These are phyloP conservation scores for Podarcis lilfordi DNA, from an alignment of 2,797 vertebrate genomes.

Conservation along the genomic window DNA sequence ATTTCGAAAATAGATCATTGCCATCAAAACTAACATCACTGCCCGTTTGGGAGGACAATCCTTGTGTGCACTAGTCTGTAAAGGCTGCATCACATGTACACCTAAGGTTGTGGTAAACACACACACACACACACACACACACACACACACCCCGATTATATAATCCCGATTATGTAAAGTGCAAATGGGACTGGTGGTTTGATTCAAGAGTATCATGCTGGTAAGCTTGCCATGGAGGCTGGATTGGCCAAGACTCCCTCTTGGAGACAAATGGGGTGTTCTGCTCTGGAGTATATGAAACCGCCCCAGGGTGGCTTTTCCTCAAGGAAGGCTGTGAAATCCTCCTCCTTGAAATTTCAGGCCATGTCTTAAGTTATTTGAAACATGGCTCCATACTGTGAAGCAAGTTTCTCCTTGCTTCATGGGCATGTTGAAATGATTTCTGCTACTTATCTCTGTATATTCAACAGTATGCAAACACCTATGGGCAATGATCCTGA, in stretches of 20 bases:
- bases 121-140: background rate
- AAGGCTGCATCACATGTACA: too few relatives aligned
- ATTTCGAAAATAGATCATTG: too few relatives aligned
- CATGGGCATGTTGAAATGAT: background rate
- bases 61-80: too few relatives aligned
- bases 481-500: rapidly evolving
- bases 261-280: background rate
- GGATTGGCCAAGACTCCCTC: background rate
- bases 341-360: background rate
- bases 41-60: too few relatives aligned
- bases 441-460: background rate
- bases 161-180: background rate
- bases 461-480: background rate
- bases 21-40: too few relatives aligned
- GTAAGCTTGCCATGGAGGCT: background rate
- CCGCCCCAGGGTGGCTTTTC: background rate
- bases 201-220: background rate
- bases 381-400: background rate
- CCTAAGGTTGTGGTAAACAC: background rate
- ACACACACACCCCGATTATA: background rate
- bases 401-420: slow-evolving; percentile 5
- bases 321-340: slow-evolving; percentile 2
- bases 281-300: background rate
- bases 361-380: background rate
- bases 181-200: background rate